Percentiles rank a stretch among this genome's conserved stretches.
Conservation (phyloP, 1,140 invertebrate genomes). For the Euglossa dilemma region DNA sequence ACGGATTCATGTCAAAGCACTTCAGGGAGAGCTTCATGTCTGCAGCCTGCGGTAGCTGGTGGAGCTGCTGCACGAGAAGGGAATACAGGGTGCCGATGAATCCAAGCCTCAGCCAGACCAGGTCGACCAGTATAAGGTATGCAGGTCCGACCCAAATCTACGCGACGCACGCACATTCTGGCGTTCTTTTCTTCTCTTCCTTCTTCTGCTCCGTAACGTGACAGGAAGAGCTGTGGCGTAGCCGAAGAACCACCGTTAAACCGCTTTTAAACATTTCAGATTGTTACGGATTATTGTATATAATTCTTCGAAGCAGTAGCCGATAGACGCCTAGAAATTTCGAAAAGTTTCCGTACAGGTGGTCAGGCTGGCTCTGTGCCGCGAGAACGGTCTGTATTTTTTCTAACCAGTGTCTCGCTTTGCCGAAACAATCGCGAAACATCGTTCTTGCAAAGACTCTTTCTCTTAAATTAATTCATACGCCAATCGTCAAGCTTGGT, state of each 20-base stretch:
- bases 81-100: conserved; percentile 73
- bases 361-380: not conserved
- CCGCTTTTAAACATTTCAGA: conserved; percentile 36
- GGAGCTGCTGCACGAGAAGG: conserved; percentile 72
- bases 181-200: not conserved
- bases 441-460: not conserved
- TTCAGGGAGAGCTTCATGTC: conserved; percentile 86
- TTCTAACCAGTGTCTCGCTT: not conserved
- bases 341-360: not conserved
- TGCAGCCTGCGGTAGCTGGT: conserved; percentile 77
- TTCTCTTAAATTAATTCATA: not conserved
- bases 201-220: not conserved
- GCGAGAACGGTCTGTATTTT: conserved; percentile 12
- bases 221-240: not conserved
- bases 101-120: conserved; percentile 77
- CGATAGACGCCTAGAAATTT: not conserved
- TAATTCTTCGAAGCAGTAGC: not conserved
- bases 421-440: not conserved
- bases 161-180: not conserved
- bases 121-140: conserved; percentile 79
- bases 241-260: conserved; percentile 19
- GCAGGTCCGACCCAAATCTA: not conserved
- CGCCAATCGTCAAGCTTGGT: not conserved
- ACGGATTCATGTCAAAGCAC: conserved; percentile 92
- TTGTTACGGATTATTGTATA: conserved; percentile 30